phyloP scores from a whole-genome alignment of 2,113 vertebrate species.

The Hippocampus guttulatus region DNA sequence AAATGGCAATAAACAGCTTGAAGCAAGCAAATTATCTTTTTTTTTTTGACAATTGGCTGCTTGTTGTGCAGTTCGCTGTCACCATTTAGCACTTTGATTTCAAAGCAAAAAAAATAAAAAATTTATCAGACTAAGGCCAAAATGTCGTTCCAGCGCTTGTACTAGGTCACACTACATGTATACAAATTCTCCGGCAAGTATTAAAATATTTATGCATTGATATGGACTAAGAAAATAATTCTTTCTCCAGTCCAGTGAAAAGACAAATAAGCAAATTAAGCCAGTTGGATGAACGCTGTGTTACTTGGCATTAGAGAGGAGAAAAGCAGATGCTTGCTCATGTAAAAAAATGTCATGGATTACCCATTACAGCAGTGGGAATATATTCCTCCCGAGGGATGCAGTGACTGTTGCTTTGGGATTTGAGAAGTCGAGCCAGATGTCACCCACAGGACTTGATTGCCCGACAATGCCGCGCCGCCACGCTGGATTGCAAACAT shows the following conservation, averaged over 20 bases:
- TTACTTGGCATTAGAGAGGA: not conserved
- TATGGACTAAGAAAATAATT: slow-evolving; percentile 1
- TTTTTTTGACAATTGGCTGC: not conserved
- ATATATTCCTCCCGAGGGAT: slow-evolving; percentile 32
- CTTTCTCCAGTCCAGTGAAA: not conserved
- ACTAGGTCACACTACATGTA: not conserved
- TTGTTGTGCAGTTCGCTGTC: not conserved
- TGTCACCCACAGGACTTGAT: slow-evolving; percentile 47
- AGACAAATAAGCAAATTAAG: not conserved
- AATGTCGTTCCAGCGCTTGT: not conserved
- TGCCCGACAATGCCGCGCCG: slow-evolving; percentile 42
- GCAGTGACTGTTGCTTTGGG: slow-evolving; percentile 21
- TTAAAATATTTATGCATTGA: not conserved
- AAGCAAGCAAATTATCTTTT: not conserved
- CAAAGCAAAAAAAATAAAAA: not conserved
- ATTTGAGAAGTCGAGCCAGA: slow-evolving; percentile 30
- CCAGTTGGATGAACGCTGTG: not conserved
- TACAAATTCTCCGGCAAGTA: not conserved
- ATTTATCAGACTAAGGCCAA: not conserved
- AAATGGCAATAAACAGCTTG: not conserved
- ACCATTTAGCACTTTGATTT: not conserved
- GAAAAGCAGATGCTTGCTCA: slow-evolving; percentile 34
- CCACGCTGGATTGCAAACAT: slow-evolving; percentile 11
- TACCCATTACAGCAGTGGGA: slow-evolving; percentile 24
- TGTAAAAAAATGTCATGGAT: slow-evolving; percentile 42